A percentile compares a stretch with the other conserved stretches of the same genome.
Conservation (phyloP, 2,888 invertebrate species). For the Balanococcus diminutus region DNA sequence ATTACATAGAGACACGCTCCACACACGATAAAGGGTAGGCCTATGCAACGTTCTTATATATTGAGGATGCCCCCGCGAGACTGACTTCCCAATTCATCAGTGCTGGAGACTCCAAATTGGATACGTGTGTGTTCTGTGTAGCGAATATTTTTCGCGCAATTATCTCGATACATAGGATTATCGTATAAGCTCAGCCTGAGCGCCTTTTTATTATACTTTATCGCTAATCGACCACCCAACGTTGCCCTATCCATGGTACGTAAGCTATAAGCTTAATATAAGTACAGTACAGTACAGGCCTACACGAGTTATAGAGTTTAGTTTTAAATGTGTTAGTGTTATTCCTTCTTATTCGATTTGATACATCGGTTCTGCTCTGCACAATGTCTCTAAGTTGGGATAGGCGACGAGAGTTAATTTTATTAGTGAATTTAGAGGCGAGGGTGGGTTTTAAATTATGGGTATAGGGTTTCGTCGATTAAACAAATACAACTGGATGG, state of each 20-base stretch:
- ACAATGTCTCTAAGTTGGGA: neutral
- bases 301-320: too few relatives aligned
- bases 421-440: neutral
- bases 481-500: too few relatives aligned
- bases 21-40: too few relatives aligned
- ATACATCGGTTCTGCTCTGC: neutral
- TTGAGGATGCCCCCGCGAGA: too few relatives aligned
- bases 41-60: too few relatives aligned
- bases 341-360: neutral
- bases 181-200: neutral
- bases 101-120: too few relatives aligned
- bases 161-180: constrained; percentile 1
- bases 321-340: neutral
- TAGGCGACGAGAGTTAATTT: too few relatives aligned
- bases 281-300: too few relatives aligned
- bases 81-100: too few relatives aligned
- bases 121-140: neutral
- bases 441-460: neutral
- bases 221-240: neutral
- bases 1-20: neutral
- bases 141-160: neutral
- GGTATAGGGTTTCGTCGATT: too few relatives aligned
- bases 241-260: neutral
- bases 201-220: neutral
- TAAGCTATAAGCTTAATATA: too few relatives aligned